Evolutionary conservation across 1,140 invertebrate species (phyloP), one percentile per base, ranked within the genome.

Genomic region (Aplysia californica): DNA sequence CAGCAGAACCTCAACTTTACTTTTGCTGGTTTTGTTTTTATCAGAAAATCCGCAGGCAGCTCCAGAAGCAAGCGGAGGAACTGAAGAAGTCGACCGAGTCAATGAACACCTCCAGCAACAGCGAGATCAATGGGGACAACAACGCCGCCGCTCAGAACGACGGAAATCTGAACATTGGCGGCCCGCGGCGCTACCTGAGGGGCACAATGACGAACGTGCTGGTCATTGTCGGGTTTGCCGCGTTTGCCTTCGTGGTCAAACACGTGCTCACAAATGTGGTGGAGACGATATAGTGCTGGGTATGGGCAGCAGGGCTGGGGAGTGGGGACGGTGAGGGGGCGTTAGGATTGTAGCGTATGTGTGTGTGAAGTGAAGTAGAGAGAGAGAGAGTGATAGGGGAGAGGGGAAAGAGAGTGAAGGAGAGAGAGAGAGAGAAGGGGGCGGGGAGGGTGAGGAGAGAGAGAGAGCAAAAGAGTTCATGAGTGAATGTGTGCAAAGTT

Each of bases 181-280:
- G 61, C 64, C 39, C 29, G 26, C 59, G 71, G 65, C 55, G 64
- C 58, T 21, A 55, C 26, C 18, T 73, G 50, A 29, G 79, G 26
- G 93, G 92, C 83, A 93, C 93, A 71, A 82, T 96, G 50, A 94
- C 94, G 66, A 96, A 96, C 89, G 90, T 96, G 77, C 92, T 94
- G 85, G 93, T 96, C 61, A 92, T 96, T 44, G 90, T 95, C 59
- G 94, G 95, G 55, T 94, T 96, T 89, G 95, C 94, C n/a, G 93
- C 93, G 36, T 96, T 97, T 89, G 95, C 95, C 26, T 95, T 94
- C 81, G 94, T 93, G 80, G 95, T 97, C 18, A 96, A 95, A 91
- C 95, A 95, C 90, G 95, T 97, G 26, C 89, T 95, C 26, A 87
- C 85, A 75, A 91, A 88, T 77, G 86, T 91, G 61, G 83, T 89